These are phyloP conservation scores for Leptinotarsa haldemani DNA, from an alignment of 2,888 invertebrate genomes.

Conservation along the genomic window DNA sequence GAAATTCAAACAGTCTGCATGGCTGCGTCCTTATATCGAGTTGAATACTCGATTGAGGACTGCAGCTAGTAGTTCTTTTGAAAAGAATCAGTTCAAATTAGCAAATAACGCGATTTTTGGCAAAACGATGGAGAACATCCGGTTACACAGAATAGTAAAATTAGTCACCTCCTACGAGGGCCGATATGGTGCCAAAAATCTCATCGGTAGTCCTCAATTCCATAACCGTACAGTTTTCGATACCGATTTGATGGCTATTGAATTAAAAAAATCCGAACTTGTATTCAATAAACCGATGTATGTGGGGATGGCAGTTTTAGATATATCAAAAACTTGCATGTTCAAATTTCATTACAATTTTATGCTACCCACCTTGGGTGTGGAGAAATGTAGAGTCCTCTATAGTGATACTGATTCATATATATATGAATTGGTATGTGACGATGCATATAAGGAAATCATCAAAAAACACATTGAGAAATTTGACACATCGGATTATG, in stretches of 20 bases:
- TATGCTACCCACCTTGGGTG: slow-evolving; percentile 33
- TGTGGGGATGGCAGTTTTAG: slow-evolving; percentile 43
- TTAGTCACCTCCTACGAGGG: slow-evolving; percentile 49
- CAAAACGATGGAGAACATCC: slow-evolving; percentile 61
- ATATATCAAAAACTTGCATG: slow-evolving; percentile 43
- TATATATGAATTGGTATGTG: slow-evolving; percentile 47
- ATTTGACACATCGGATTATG: slow-evolving; percentile 51
- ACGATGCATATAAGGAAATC: slow-evolving; percentile 43
- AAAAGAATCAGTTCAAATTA: slow-evolving; percentile 48
- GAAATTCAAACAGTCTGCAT: slow-evolving; percentile 31
- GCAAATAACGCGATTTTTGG: slow-evolving; percentile 50
- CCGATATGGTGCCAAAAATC: slow-evolving; percentile 43
- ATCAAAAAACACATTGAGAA: slow-evolving; percentile 6
- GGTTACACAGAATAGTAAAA: slow-evolving; percentile 59
- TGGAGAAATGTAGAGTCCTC: slow-evolving; percentile 35
- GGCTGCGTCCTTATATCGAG: slow-evolving; percentile 22
- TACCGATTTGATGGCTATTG: slow-evolving; percentile 38
- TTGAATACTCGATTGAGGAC: slow-evolving; percentile 34
- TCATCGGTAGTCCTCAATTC: slow-evolving; percentile 37
- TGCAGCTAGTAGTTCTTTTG: slow-evolving; percentile 35
- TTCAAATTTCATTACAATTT: slow-evolving; percentile 46
- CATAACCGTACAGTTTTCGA: slow-evolving; percentile 41
- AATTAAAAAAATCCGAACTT: slow-evolving; percentile 40
- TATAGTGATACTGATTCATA: slow-evolving; percentile 35
- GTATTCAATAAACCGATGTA: slow-evolving; percentile 45